Base-by-base conservation (phyloP, 2,797 vertebrate species). In the Notolabrus celidotus region DNA sequence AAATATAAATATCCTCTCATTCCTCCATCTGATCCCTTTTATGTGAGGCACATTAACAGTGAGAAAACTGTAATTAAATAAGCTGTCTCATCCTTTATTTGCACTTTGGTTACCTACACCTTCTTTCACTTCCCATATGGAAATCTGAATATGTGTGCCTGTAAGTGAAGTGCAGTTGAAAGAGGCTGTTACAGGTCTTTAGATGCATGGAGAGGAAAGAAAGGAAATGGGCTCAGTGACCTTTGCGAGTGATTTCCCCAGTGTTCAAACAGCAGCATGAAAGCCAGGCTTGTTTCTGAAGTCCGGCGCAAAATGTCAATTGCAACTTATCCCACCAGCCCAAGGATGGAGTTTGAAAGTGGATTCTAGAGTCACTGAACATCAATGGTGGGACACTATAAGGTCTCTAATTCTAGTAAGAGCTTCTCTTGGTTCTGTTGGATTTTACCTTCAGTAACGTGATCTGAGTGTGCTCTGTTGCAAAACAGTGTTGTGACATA, bases 151-250 rank as follows among this genome's bases (percentile, higher is more conserved):
- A 88, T 85, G 65, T 82, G 79, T 88, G 85, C 84, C 83, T 82
- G 89, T 85, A 86, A 92, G 75, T 75, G 80, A 89, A 91, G 87
- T 88, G 80, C 79, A 86, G 86, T 85, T 91, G 78, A 93, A 92
- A 92, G 86, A 68, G 79, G 71, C 58, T 83, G 87, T 86, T 89
- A 86, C 89, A 90, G 91, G 92, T 93, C 89, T 94, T 90, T 90
- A 90, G 89, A 88, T 89, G 81, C 89, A 86, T 71, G 71, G 61
- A 51, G 81, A 86, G 76, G 81, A 87, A 82, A 89, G 83, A 90
- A 90, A 91, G 94, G 93, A 95, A 95, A 94, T 95, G 93, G 93
- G 94, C 93, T 94, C 92, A 92, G 90, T 95, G 94, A 95, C 94
- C 93, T 95, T 94, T 95, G 89, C 74, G 63, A 91, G 91, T 92